Evolutionary conservation across 2,113 vertebrate genomes (phyloP), one percentile per base, ranked within the genome.

Genomic region (Pseudopodoces humilis): DNA sequence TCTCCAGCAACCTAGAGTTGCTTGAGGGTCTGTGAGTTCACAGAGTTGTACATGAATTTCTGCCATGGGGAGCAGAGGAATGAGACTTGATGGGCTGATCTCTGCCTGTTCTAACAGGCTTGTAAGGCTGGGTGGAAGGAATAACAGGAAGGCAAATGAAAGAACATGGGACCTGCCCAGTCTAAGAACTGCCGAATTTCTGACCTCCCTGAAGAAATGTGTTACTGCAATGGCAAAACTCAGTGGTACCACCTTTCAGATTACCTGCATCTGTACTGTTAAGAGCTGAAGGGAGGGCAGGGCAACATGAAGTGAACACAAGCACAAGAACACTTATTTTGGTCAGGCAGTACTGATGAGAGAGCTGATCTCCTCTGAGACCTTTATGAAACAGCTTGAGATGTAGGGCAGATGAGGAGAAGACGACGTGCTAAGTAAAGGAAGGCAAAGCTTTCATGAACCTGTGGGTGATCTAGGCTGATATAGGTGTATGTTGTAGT

Each of bases 331-430:
- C 27, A 15, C 21, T 85, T 83, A 53, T 83, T 74, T 93, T 67
- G 52, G 43, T 24, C 68, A 67, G 68, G 59, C 43, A 67, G 53
- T 65, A 3, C 71, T 88, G 86, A 90, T 96, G 64, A n/a, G 64
- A 90, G 85, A 85, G 24, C 55, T 86, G 79, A 86, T 96, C 80
- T 94, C 52, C 37, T 35, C 75, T 20, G 44, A 25, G 69, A 82
- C 44, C 41, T 86, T 92, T 80, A 47, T 72, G 67, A 94, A 95
- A 76, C 52, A 88, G 41, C 33, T 31, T n/a, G 50, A 95, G 82
- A 94, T 88, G 60, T 77, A 79, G 85, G 93, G 75, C 86, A 95
- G 93, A 85, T 95, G 83, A 83, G 44, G 33, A 94, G 88, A 47
- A 71, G 74, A 82, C 47, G 39, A 59, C 0, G 3, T 83, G 31